Conservation (phyloP, 23 tunicate genomes). For the Ciona savignyi region DNA sequence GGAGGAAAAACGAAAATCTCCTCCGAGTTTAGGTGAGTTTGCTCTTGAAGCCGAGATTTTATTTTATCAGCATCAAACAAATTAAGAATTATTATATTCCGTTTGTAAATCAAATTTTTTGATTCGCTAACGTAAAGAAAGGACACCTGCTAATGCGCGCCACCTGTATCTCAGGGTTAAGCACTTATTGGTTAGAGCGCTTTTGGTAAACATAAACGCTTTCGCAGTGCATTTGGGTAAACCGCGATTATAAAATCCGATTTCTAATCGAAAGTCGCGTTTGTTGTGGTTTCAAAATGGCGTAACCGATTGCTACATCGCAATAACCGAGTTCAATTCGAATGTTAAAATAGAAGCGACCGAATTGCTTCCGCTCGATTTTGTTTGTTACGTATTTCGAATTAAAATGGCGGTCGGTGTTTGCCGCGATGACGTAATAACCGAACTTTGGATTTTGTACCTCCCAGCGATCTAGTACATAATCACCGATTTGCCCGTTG, state of each 20-base stretch:
- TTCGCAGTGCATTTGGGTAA: no score
- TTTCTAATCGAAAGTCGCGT: no score
- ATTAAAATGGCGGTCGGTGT: background rate
- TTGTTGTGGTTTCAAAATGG: constrained; percentile 1
- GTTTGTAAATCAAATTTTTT: no score
- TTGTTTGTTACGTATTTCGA: background rate
- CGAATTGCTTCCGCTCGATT: background rate
- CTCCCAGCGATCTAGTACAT: background rate
- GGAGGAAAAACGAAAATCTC: background rate
- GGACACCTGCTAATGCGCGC: no score
- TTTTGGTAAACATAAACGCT: no score
- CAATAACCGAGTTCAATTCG: background rate
- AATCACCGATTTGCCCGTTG: background rate
- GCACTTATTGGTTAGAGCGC: no score
- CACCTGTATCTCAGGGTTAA: no score
- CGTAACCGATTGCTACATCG: background rate
- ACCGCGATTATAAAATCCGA: no score
- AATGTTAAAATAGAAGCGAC: background rate
- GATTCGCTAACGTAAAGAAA: no score
- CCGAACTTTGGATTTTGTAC: background rate
- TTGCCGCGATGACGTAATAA: background rate
- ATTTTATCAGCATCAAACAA: no score
- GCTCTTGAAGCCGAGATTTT: no score
- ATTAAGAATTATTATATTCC: no score
- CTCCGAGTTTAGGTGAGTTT: background rate